phyloP scores from a whole-genome alignment of 2,888 invertebrate species.

The Carpatolechia fugitivella region DNA sequence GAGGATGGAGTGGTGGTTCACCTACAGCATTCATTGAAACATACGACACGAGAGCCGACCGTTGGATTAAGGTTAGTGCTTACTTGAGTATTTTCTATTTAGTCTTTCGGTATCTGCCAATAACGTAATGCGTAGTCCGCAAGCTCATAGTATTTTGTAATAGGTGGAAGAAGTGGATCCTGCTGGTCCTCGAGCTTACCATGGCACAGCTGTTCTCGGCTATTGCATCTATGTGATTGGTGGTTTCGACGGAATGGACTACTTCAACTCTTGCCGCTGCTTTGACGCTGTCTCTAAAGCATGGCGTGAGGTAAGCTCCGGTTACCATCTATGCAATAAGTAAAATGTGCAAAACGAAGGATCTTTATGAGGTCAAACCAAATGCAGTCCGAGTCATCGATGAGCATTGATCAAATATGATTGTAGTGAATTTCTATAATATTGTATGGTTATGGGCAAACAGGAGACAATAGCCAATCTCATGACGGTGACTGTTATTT shows the following conservation, averaged over 20 bases:
- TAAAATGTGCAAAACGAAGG: no score
- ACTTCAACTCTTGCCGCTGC: constrained; percentile 91
- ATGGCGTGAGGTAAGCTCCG: constrained; percentile 86
- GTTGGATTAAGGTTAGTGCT: constrained; percentile 87
- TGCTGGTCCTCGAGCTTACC: constrained; percentile 92
- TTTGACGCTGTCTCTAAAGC: constrained; percentile 91
- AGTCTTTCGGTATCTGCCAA: background rate
- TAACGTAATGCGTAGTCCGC: no score
- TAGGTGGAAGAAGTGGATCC: constrained; percentile 88
- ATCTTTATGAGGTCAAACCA: no score
- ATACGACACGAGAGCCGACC: constrained; percentile 92
- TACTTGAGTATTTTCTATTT: no score
- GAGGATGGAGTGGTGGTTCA: constrained; percentile 82
- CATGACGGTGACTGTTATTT: background rate
- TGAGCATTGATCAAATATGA: no score
- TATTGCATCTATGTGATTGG: constrained; percentile 93
- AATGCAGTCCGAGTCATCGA: no score
- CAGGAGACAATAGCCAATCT: no score
- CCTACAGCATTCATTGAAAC: constrained; percentile 91
- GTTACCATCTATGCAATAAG: no score
- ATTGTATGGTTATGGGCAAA: no score
- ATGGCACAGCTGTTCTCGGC: constrained; percentile 94
- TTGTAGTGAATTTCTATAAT: no score
- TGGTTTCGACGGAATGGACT: constrained; percentile 94
- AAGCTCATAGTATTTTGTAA: background rate